Evolutionary conservation across 2,888 invertebrate genomes (phyloP), one percentile per base, ranked within the genome.

Genomic region (Melangyna quadrimaculata): DNA sequence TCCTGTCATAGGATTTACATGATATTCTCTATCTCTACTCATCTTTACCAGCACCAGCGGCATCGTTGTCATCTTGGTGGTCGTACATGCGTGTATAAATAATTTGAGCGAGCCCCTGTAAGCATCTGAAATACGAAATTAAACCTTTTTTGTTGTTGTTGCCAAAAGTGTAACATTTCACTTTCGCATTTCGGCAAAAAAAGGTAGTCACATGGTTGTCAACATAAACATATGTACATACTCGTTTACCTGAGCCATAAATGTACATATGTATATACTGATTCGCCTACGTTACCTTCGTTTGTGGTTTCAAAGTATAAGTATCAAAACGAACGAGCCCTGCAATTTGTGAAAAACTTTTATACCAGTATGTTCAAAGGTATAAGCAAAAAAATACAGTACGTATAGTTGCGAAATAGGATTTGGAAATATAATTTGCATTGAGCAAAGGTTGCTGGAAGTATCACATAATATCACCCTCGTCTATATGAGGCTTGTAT

Each of bases 101-200:
- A 78, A 78, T 78, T 82, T 67, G 78, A 78, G 72, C 71, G 65
- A 78, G 57, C 57, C 65, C 59, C 71, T 72, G 71, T 78, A 72
- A 72, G 71, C 67, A 82, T 69, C 40, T 61, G 78, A 67, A 78
- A 82, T 78, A 78, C 78, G 35, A 82, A 74, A 79, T 74, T 53
- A 53, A 72, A 72, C 72, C 51, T 48, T 79, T 79, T 37, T 40
- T 48, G n/a, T n/a, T n/a, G n/a, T 19, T 48, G 9, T 22, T 35
- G 48, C n/a, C 79, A 59, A 53, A 57, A 63, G 45, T 63, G 29
- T 57, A 57, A 57, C 43, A 45, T 40, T 51, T 63, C 61, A n/a
- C 17, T 17, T 63, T 14, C 12, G 7, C 27, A 14, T 14, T 10
- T 10, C 37, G 12, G 6, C 32, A 3, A n/a, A 14, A 35, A 37